Conservation (phyloP, 2,888 invertebrate genomes). For the Helicoverpa assulta region DNA sequence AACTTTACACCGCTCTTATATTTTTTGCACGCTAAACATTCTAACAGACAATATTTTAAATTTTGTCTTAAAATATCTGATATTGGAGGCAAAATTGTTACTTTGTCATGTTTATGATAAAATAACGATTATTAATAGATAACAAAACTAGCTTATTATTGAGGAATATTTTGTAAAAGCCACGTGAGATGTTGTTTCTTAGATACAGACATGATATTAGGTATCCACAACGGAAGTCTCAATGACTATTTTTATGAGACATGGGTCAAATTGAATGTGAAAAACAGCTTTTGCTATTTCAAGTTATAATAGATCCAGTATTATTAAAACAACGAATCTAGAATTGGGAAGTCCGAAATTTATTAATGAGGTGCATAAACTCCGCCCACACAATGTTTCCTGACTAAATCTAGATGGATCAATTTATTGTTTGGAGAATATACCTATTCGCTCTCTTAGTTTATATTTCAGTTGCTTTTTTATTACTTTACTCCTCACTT, state of each 20-base stretch:
- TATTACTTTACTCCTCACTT: no score
- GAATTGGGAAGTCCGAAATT: conserved; percentile 33
- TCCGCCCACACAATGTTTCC: conserved; percentile 32
- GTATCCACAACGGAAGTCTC: conserved; percentile 44
- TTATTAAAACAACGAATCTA: conserved; percentile 33
- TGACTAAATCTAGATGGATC: conserved; percentile 30
- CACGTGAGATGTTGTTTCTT: neutral
- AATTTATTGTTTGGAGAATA: conserved; percentile 25
- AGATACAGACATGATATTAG: neutral
- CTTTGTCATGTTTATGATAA: conserved; percentile 1
- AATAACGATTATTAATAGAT: neutral
- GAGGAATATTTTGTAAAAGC: neutral
- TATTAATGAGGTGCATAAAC: conserved; percentile 39
- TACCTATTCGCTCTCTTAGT: conserved; percentile 14
- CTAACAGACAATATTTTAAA: neutral
- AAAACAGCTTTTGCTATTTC: conserved; percentile 36
- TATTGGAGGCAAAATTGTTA: conserved; percentile 1
- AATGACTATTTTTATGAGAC: conserved; percentile 48
- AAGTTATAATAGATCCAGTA: conserved; percentile 43
- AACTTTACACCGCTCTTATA: neutral
- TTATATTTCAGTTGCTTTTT: neutral
- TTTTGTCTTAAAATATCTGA: neutral
- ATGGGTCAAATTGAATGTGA: conserved; percentile 33
- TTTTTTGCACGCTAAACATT: neutral
- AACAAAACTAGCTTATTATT: neutral